Evolutionary conservation across 1,140 invertebrate genomes (phyloP).

Genomic region (Polypedilum vanderplanki): DNA sequence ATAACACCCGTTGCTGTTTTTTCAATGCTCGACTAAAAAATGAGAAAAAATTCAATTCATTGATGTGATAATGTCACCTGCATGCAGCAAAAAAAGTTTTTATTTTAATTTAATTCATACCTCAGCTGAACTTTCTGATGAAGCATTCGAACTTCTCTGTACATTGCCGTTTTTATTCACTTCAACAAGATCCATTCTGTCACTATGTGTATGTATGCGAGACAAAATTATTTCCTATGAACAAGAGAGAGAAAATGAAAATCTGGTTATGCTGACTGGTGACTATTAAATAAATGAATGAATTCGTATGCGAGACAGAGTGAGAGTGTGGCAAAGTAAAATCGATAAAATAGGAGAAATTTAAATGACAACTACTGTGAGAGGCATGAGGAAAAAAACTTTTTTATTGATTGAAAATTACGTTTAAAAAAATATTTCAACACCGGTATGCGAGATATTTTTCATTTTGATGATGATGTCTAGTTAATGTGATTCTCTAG

Average conservation of each 20-base stretch:
- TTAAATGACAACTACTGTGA: too few species aligned
- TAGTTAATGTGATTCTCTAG: background rate
- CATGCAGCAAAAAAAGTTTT: background rate
- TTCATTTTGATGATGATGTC: too few species aligned
- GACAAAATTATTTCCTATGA: background rate
- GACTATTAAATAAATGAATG: constrained; percentile 18
- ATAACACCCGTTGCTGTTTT: constrained; percentile 12
- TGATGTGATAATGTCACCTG: background rate
- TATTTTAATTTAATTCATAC: constrained; percentile 4
- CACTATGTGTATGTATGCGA: background rate
- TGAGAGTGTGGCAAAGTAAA: too few species aligned
- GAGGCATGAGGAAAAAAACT: too few species aligned
- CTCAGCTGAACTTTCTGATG: constrained; percentile 25
- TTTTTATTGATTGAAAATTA: too few species aligned
- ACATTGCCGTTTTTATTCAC: background rate
- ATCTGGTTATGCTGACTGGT: background rate
- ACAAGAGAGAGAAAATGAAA: background rate
- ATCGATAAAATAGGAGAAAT: too few species aligned
- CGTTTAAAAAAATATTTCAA: too few species aligned
- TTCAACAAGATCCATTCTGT: constrained; percentile 26
- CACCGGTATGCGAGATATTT: too few species aligned
- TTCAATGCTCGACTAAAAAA: constrained; percentile 16
- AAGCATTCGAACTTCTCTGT: constrained; percentile 5
- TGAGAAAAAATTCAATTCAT: background rate
- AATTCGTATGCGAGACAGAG: background rate